Evolutionary conservation across 2,888 invertebrate species (phyloP), one percentile per base, ranked within the genome.

Genomic region (Apodemia hepburni): DNA sequence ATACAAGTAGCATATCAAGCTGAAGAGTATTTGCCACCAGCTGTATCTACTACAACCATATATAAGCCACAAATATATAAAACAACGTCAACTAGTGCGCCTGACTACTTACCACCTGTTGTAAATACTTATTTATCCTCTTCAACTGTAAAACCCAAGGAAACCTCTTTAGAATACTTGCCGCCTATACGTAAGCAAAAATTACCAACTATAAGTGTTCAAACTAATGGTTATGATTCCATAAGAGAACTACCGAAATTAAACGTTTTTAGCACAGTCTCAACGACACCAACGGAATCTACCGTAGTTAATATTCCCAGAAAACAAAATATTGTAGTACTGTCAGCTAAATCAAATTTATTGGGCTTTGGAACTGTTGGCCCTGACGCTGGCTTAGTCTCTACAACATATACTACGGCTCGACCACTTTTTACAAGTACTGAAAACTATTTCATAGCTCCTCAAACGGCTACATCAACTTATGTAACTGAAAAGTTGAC

Each of bases 1-100:
- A 83, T 90, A 63, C 88, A 89, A 72, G 77, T 80, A 12, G 82
- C 72, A 12, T 87, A 88, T 67, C 85, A 84, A 68, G 78, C 81
- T 18, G 87, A 88, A 72, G 87, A 89, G 71, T 91, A 90, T 68
- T 73, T 90, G 58, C 77, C 69, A 66, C 76, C 77, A 51, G 65
- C 64, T 17, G 42, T 71, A 51, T 66, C 70, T 64, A 67, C 70
- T 12, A 68, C 72, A 27, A 86, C 81, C 68, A 77, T 77, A 64
- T 57, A 57, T 57, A 57, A 57, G 1, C 57, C 57, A n/a, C 57
- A 27, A 7, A 27, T 57, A 57, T 57, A 57, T 29, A 54, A 22
- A 54, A 57, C 57, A n/a, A 78, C 79, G n/a, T 74, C 76, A 8
- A 60, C 60, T 68, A 79, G 77, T 63, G 80, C 81, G 17, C 77